A percentile compares a stretch with the other conserved stretches of the same genome.
Conservation (phyloP, 1,140 invertebrate species). For the Leucophenga varia region DNA sequence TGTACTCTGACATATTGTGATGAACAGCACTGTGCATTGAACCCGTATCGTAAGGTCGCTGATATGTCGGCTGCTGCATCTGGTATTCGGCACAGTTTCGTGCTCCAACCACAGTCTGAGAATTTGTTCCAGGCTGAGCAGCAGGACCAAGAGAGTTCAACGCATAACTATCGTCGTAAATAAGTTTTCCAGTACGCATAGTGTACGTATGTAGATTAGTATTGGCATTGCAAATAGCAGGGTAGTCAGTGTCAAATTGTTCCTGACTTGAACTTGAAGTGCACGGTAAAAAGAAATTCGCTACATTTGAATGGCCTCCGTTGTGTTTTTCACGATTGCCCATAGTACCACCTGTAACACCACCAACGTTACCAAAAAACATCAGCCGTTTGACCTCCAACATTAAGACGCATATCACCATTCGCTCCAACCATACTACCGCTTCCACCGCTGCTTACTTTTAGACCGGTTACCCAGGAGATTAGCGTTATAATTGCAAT, state of each 20-base stretch:
- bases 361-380: slow-evolving; percentile 31
- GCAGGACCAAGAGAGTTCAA: slow-evolving; percentile 31
- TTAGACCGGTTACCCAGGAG: slow-evolving; percentile 78
- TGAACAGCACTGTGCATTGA: slow-evolving; percentile 36
- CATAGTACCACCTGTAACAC: slow-evolving; percentile 50
- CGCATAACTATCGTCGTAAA: slow-evolving; percentile 65
- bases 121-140: background rate
- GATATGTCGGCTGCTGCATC: slow-evolving; percentile 45
- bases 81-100: slow-evolving; percentile 27
- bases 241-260: slow-evolving; percentile 77
- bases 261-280: slow-evolving; percentile 75
- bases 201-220: slow-evolving; percentile 82
- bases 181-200: slow-evolving; percentile 73
- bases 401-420: background rate
- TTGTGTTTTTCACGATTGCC: slow-evolving; percentile 59
- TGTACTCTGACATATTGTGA: slow-evolving; percentile 33
- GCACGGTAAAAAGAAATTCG: slow-evolving; percentile 74
- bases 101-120: background rate
- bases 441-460: slow-evolving; percentile 56
- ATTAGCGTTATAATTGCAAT: slow-evolving; percentile 79
- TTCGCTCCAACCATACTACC: background rate
- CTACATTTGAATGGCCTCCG: slow-evolving; percentile 59
- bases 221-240: slow-evolving; percentile 81
- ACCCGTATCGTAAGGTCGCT: slow-evolving; percentile 48
- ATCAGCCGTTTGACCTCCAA: slow-evolving; percentile 19